Evolutionary conservation across 2,888 invertebrate genomes (phyloP).

Genomic region (Nematopogon swammerdamellus): DNA sequence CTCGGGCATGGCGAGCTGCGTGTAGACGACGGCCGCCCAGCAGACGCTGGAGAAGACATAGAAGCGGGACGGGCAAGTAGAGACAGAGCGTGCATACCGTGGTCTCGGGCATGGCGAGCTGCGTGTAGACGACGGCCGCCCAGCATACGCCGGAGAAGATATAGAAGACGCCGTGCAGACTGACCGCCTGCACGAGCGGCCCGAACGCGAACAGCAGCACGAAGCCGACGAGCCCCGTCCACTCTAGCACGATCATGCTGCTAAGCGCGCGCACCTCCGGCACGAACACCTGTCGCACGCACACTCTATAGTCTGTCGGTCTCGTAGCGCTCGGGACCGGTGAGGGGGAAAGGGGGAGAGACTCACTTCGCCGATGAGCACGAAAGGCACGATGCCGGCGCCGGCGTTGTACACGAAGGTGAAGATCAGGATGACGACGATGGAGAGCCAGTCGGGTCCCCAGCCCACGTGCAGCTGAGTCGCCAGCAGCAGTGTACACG

Average conservation of each 20-base stretch:
- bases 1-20: constrained; percentile 22
- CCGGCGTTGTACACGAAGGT: constrained; percentile 21
- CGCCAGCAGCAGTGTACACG: constrained; percentile 23
- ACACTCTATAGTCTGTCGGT: background rate
- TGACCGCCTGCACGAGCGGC: constrained; percentile 19
- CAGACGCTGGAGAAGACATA: constrained; percentile 9
- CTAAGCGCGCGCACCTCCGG: constrained; percentile 24
- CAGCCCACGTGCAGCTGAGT: constrained; percentile 26
- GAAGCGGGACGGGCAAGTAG: too few species aligned
- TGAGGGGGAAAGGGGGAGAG: constrained; percentile 14
- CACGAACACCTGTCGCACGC: background rate
- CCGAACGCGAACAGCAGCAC: constrained; percentile 24
- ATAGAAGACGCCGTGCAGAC: constrained; percentile 27
- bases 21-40: constrained; percentile 18
- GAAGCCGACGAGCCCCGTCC: constrained; percentile 27
- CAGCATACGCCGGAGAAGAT: constrained; percentile 22
- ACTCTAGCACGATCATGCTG: constrained; percentile 25
- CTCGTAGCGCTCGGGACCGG: too few species aligned
- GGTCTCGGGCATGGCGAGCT: constrained; percentile 25
- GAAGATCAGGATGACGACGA: constrained; percentile 22
- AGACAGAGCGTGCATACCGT: too few species aligned
- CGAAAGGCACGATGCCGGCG: constrained; percentile 28
- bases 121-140: constrained; percentile 17
- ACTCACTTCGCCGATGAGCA: constrained; percentile 24
- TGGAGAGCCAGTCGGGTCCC: constrained; percentile 27